Conservation (phyloP, 64 coral and sea anemone genomes). For the Stichodactyla mertensii region DNA sequence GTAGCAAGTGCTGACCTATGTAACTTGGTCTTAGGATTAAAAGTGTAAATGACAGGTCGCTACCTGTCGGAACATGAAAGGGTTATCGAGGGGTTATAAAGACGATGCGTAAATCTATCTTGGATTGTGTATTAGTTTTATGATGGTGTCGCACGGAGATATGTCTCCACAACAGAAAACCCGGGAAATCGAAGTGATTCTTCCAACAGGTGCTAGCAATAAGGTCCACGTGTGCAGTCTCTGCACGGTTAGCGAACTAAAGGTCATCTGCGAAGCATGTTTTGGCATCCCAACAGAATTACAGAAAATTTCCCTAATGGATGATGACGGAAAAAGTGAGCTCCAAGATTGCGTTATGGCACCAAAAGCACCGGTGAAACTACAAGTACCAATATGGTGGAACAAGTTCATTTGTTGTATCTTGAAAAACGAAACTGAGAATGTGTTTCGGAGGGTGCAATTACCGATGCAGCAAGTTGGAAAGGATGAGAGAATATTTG, state of each 20-base stretch:
- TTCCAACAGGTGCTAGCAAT: conserved; percentile 23
- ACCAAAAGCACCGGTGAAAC: conserved; percentile 9
- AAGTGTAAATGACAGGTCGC: neutral
- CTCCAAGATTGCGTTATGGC: conserved; percentile 47
- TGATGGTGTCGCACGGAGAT: neutral
- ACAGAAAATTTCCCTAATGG: conserved; percentile 16
- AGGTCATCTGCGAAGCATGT: conserved; percentile 32
- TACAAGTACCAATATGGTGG: conserved; percentile 87
- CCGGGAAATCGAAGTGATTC: neutral
- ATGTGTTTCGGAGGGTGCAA: conserved; percentile 67
- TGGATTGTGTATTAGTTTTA: neutral
- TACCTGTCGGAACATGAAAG: conserved; percentile 10
- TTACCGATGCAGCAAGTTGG: conserved; percentile 83
- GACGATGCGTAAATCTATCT: neutral
- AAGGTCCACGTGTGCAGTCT: conserved; percentile 16
- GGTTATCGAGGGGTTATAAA: conserved; percentile 9
- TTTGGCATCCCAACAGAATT: conserved; percentile 50
- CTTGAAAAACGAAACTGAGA: conserved; percentile 73
- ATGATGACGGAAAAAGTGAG: conserved; percentile 3
- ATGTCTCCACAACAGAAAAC: neutral
- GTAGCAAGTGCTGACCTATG: neutral
- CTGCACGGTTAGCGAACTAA: conserved; percentile 34
- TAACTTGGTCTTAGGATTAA: conserved; percentile 3
- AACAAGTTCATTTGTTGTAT: conserved; percentile 73
- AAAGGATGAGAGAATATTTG: conserved; percentile 68